Conservation (phyloP, 2,888 invertebrate genomes). For the Hololepta plana region DNA sequence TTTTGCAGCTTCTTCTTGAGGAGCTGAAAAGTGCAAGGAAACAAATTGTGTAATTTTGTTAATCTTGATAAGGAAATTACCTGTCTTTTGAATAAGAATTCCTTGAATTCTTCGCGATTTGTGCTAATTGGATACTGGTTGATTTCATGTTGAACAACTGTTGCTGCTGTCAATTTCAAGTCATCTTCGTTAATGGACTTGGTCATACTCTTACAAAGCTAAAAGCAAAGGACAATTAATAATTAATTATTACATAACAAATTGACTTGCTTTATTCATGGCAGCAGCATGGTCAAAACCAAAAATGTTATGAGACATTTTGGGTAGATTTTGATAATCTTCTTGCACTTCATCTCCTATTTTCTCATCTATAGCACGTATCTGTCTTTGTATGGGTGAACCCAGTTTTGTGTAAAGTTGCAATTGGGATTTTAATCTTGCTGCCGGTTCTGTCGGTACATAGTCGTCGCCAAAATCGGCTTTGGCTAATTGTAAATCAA, state of each 20-base stretch:
- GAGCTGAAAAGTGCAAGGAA: no score
- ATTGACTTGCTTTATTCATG: constrained; percentile 27
- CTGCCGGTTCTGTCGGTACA: constrained; percentile 27
- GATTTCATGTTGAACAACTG: constrained; percentile 4
- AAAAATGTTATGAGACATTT: constrained; percentile 52
- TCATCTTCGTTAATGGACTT: no score
- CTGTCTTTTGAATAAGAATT: constrained; percentile 36
- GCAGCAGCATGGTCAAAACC: constrained; percentile 50
- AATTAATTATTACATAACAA: constrained; percentile 6
- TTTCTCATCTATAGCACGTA: constrained; percentile 15
- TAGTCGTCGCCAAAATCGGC: constrained; percentile 56
- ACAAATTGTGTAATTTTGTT: no score
- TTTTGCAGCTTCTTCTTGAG: no score
- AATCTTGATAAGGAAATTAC: no score
- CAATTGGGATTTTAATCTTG: constrained; percentile 20
- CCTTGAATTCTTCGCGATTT: constrained; percentile 31
- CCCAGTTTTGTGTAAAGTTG: constrained; percentile 23
- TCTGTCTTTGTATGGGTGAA: constrained; percentile 6
- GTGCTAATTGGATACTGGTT: no score
- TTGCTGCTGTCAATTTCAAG: constrained; percentile 1
- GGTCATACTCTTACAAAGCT: no score
- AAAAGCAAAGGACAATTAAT: no score
- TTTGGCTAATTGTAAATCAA: constrained; percentile 37
- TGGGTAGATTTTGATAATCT: constrained; percentile 33
- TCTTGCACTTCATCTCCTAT: constrained; percentile 5